A percentile compares a stretch with the other conserved stretches of the same genome.
Evolutionary conservation across 2,113 vertebrate genomes (phyloP).

Genomic region (Pangasianodon gigas): DNA sequence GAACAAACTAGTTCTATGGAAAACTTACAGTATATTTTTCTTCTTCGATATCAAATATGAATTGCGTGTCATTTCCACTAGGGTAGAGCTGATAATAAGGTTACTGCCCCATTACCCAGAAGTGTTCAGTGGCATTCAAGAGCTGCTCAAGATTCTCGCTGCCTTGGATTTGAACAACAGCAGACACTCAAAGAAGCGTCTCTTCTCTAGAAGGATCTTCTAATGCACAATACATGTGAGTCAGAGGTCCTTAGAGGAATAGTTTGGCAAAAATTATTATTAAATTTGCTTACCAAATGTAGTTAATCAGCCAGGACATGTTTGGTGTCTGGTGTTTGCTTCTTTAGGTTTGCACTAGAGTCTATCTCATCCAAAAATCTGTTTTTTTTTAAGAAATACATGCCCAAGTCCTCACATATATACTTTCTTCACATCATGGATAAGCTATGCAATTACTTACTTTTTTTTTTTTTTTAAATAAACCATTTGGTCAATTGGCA

Average conservation of each 20-base stretch:
- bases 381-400: too few species aligned
- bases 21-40: constrained; percentile 13
- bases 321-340: not conserved
- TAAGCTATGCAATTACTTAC: too few species aligned
- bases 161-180: not conserved
- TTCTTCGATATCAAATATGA: not conserved
- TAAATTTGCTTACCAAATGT: not conserved
- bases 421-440: too few species aligned
- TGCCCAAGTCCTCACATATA: too few species aligned
- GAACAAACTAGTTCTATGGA: not conserved
- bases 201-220: not conserved
- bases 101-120: constrained; percentile 3
- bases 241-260: not conserved
- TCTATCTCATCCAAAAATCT: not conserved
- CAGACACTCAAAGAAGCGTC: constrained; percentile 22
- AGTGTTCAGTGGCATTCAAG: constrained; percentile 14
- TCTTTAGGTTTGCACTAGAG: not conserved
- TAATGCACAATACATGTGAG: not conserved
- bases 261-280: not conserved
- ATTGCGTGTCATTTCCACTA: constrained; percentile 10
- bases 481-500: too few species aligned
- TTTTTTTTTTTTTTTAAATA: too few species aligned
- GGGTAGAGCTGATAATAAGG: constrained; percentile 19
- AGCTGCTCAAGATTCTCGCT: not conserved
- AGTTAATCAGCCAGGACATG: not conserved